Base-by-base conservation (phyloP, 1,140 invertebrate species). In the Drosophila setifemur region DNA sequence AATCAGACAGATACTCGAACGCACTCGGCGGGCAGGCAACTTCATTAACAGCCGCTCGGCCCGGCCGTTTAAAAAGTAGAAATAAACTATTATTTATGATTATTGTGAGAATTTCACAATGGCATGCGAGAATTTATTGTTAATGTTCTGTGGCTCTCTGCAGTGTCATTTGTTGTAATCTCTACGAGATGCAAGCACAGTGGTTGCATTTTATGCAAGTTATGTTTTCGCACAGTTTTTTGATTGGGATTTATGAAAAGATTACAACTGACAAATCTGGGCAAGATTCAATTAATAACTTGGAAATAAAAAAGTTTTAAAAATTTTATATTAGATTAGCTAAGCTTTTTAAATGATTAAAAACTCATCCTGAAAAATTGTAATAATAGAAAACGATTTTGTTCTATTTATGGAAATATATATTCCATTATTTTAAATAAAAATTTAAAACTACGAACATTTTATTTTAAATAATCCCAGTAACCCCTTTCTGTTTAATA, bases 31-130 rank as follows among this genome's bases (percentile, higher is more conserved):
- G 29, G 21, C 45, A 37, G 18, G 72, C 81, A 86, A 87, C 81
- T 86, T 86, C 81, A 86, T 86, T 86, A 86, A 73, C 60, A 61
- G 57, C 57, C 40, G 28, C 69, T 45, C 49, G 21, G 47, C 50
- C 44, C 39, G 58, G 71, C 54, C 75, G 76, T 76, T 85, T 87
- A 76, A 86, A 61, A 86, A 69, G 82, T 69, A 86, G 69, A 86
- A 86, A 86, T 87, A 81, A 86, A 86, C 75, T 86, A 86, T 86
- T 86, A 86, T 86, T 86, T 86, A 86, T 86, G 82, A 86, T 86
- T 86, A 86, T 86, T 86, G 81, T 86, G 81, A 86, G 81, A 86
- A 86, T 86, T 86, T 86, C 81, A 86, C 81, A 86, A 86, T 81
- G 81, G 81, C 82, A 86, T 86, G 82, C 81, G 82, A 86, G 81